Evolutionary conservation across 2,113 vertebrate species (phyloP).

Genomic region (Microcebus ravelobensis): DNA sequence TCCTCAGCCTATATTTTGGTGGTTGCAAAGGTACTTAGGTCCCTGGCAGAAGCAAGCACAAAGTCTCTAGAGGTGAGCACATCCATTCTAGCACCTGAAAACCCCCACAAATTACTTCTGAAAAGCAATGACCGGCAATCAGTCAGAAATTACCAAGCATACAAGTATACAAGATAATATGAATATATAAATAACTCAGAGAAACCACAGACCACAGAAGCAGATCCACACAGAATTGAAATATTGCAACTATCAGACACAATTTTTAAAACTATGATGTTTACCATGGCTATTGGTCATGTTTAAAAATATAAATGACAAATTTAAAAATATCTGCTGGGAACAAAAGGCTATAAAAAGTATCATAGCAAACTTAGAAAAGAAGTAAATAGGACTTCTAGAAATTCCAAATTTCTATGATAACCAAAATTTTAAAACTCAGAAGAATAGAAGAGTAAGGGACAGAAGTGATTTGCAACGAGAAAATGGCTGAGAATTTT

Average conservation of each 20-base stretch:
- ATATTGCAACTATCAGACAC: neutral
- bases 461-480: neutral
- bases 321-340: neutral
- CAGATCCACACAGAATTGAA: neutral
- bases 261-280: neutral
- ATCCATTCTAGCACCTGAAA: neutral
- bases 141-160: slow-evolving; percentile 3
- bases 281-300: neutral
- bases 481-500: neutral
- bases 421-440: neutral
- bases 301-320: neutral
- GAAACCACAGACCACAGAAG: neutral
- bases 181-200: neutral
- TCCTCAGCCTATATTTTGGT: neutral
- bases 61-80: neutral
- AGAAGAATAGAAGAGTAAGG: neutral
- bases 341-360: neutral
- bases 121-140: neutral
- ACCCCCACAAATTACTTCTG: neutral
- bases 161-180: neutral
- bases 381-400: neutral
- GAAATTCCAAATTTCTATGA: neutral
- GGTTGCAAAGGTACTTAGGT: neutral
- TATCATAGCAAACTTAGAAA: neutral
- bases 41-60: neutral